Conservation (phyloP, 2,113 vertebrate species). For the Chlamydotis undulata region DNA sequence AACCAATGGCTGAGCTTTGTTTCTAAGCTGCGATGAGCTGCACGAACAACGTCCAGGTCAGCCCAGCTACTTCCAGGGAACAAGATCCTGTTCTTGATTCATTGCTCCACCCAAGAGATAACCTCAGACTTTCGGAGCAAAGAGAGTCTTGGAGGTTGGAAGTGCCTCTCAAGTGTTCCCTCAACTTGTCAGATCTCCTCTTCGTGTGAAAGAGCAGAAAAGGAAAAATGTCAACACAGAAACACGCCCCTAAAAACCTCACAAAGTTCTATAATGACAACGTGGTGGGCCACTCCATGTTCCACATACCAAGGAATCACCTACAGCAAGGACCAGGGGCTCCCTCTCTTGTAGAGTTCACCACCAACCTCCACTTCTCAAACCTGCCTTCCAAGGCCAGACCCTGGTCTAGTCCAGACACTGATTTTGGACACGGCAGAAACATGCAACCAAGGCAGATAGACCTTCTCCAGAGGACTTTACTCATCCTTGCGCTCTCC, state of each 20-base stretch:
- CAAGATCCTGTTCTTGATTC: background rate
- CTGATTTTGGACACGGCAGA: accelerated
- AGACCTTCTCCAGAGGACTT: background rate
- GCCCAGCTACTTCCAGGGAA: background rate
- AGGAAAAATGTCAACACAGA: background rate
- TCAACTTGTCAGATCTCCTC: background rate
- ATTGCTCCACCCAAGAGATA: background rate
- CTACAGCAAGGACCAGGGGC: background rate
- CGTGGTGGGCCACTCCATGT: accelerated
- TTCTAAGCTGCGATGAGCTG: background rate
- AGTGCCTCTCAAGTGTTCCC: background rate
- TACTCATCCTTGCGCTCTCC: background rate
- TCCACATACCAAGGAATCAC: background rate
- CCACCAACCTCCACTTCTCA: background rate
- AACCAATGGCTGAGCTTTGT: background rate
- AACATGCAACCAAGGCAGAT: background rate
- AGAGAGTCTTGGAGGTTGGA: background rate
- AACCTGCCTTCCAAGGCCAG: background rate
- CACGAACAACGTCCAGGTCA: background rate
- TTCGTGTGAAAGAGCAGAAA: background rate
- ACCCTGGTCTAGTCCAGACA: background rate
- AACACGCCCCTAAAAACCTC: background rate
- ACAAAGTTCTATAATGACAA: background rate
- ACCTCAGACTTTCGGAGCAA: accelerated
- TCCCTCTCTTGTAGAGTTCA: background rate